Evolutionary conservation across 2,113 vertebrate genomes (phyloP).

Genomic region (Poecilia latipinna): DNA sequence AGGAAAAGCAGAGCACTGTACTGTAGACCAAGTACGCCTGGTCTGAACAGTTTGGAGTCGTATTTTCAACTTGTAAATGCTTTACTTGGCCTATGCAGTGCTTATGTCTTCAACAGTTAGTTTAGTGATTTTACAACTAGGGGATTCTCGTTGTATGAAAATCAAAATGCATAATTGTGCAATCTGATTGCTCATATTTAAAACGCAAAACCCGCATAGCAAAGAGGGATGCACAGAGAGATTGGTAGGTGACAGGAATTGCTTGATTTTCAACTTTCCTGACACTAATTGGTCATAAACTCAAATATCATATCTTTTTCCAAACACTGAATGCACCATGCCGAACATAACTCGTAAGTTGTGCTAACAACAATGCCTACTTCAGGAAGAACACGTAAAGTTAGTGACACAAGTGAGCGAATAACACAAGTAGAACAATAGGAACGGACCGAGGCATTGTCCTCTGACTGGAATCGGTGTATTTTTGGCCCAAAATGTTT

Average conservation of each 20-base stretch:
- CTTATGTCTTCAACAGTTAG: conserved; percentile 15
- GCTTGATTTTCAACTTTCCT: background rate
- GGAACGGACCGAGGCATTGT: too few species aligned
- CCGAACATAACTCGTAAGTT: background rate
- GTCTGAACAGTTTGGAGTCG: background rate
- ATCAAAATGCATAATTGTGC: background rate
- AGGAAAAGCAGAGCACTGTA: conserved; percentile 21
- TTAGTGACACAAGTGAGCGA: background rate
- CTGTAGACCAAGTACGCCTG: conserved; percentile 52
- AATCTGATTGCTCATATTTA: background rate
- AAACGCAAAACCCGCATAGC: background rate
- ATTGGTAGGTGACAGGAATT: background rate
- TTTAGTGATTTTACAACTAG: conserved; percentile 16
- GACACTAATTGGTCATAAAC: background rate
- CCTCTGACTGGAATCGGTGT: too few species aligned
- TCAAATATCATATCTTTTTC: background rate
- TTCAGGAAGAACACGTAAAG: background rate
- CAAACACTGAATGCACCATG: background rate
- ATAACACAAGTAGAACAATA: too few species aligned
- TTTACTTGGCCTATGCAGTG: background rate
- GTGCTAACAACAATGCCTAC: background rate
- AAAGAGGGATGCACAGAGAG: background rate
- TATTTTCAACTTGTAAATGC: conserved; percentile 1
- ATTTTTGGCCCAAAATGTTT: too few species aligned
- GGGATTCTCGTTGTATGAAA: background rate